Percentiles rank a stretch among this genome's conserved stretches.
Evolutionary conservation across 2,797 vertebrate genomes (phyloP).

Genomic region (Pangasius sanitwongsei): DNA sequence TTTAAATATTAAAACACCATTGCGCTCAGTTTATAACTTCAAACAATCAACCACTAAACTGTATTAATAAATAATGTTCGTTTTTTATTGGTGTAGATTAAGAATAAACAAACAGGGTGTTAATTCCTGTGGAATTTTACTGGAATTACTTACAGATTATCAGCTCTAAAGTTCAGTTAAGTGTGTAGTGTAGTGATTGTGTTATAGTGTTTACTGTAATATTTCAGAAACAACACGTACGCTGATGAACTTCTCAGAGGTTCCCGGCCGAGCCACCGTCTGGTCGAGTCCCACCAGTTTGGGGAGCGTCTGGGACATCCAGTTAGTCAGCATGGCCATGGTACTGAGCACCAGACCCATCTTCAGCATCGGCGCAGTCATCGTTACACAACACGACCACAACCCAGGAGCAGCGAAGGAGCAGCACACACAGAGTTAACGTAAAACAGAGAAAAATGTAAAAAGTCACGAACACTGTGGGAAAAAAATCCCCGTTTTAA

Average conservation of each 20-base stretch:
- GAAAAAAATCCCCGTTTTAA: neutral
- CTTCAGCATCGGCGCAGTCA: constrained; percentile 77
- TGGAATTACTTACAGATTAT: neutral
- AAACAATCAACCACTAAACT: neutral
- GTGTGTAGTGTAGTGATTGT: neutral
- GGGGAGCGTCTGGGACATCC: constrained; percentile 80
- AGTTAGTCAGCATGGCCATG: constrained; percentile 80
- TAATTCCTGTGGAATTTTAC: neutral
- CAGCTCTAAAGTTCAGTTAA: too few relatives aligned
- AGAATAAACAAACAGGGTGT: neutral
- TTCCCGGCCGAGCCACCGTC: constrained; percentile 69
- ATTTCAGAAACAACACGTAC: constrained; percentile 62
- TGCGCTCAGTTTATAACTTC: too few relatives aligned
- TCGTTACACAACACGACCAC: constrained; percentile 46
- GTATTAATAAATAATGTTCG: neutral
- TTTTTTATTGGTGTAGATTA: too few relatives aligned
- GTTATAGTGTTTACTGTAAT: neutral
- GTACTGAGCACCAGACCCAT: constrained; percentile 79
- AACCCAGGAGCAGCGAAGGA: neutral
- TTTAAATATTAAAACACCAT: too few relatives aligned
- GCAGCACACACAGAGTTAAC: neutral
- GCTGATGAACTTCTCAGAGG: constrained; percentile 74
- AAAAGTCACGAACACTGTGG: neutral
- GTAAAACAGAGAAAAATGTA: neutral
- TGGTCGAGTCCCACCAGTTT: constrained; percentile 76